phyloP scores from a whole-genome alignment of 2,888 invertebrate genomes.

The Hesperia comma region DNA sequence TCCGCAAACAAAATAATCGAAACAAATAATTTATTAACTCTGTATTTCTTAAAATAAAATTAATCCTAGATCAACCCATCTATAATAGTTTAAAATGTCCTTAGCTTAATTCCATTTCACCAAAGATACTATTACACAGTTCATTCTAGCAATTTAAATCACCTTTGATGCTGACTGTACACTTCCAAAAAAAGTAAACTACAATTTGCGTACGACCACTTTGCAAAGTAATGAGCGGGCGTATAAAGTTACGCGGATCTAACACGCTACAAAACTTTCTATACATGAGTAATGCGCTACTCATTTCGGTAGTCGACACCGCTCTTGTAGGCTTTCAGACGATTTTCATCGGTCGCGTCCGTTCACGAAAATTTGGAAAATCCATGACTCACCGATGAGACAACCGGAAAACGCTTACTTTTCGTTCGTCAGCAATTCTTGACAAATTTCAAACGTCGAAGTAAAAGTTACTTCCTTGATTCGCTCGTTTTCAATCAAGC shows the following conservation, averaged over 20 bases:
- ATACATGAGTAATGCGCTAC: conserved; percentile 68
- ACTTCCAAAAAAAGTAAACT: conserved; percentile 2
- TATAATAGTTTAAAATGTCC: too few relatives aligned
- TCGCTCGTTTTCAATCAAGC: conserved; percentile 4
- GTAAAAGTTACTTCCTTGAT: conserved; percentile 19
- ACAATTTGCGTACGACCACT: conserved; percentile 21
- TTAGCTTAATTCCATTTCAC: too few relatives aligned
- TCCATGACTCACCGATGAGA: conserved; percentile 73
- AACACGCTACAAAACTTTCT: conserved; percentile 58
- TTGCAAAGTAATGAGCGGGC: conserved; percentile 18
- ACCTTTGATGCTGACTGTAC: not conserved
- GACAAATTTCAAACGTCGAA: not conserved
- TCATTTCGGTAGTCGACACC: conserved; percentile 56
- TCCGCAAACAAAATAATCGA: too few relatives aligned
- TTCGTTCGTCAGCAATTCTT: conserved; percentile 12
- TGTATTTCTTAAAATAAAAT: too few relatives aligned
- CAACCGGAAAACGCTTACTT: conserved; percentile 43
- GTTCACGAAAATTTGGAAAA: conserved; percentile 74
- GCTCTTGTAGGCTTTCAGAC: conserved; percentile 74
- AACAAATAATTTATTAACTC: too few relatives aligned
- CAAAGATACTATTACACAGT: too few relatives aligned
- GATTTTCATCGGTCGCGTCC: conserved; percentile 48
- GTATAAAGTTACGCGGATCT: conserved; percentile 33
- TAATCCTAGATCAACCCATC: too few relatives aligned
- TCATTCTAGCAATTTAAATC: too few relatives aligned